These are phyloP conservation scores for Paraplagusia blochii DNA, from an alignment of 2,113 vertebrate species.

Conservation along the genomic window DNA sequence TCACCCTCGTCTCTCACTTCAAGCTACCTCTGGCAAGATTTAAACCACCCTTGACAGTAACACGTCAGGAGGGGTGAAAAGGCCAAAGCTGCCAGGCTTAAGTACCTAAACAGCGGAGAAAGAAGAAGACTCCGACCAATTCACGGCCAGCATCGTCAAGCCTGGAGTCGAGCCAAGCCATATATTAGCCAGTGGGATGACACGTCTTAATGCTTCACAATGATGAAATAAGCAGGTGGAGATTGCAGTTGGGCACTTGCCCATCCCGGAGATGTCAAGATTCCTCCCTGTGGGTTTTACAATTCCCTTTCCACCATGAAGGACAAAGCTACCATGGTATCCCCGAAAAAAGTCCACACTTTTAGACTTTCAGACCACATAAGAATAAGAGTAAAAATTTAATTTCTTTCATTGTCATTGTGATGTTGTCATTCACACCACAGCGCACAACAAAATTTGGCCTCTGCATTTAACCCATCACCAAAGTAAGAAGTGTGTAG, in stretches of 20 bases:
- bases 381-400: too few species aligned
- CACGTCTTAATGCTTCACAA: constrained; percentile 44
- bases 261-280: constrained; percentile 18
- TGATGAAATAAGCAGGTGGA: constrained; percentile 54
- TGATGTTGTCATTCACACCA: too few species aligned
- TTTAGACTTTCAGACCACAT: too few species aligned
- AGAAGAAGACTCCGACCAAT: constrained; percentile 37
- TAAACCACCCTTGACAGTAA: constrained; percentile 51
- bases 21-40: constrained; percentile 32
- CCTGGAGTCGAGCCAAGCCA: constrained; percentile 41
- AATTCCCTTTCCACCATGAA: not conserved
- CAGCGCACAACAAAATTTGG: too few species aligned
- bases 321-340: too few species aligned
- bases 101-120: constrained; percentile 45
- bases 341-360: too few species aligned
- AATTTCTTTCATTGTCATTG: too few species aligned
- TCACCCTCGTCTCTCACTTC: constrained; percentile 30
- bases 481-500: too few species aligned
- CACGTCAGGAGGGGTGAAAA: constrained; percentile 43
- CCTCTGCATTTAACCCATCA: too few species aligned
- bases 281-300: constrained; percentile 1
- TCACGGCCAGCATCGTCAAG: constrained; percentile 39
- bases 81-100: constrained; percentile 46
- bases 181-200: constrained; percentile 50
- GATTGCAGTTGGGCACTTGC: constrained; percentile 42